Evolutionary conservation across 2,888 invertebrate genomes (phyloP).

Genomic region (Tolmerus cingulatus): DNA sequence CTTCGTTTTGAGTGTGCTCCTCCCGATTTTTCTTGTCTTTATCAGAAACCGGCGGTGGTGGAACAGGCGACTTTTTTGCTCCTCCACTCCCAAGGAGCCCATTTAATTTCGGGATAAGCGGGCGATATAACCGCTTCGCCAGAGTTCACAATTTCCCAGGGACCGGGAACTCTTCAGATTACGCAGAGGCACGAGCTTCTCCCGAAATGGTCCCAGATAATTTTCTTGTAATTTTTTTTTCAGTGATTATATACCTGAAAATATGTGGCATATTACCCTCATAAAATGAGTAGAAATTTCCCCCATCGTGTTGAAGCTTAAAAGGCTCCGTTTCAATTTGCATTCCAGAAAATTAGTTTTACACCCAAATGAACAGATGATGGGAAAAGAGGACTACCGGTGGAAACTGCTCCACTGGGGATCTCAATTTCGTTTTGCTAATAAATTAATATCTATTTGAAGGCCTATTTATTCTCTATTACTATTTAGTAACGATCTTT

Average conservation of each 20-base stretch:
- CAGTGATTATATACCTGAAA: neutral
- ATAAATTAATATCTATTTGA: neutral
- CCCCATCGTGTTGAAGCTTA: neutral
- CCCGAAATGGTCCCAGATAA: neutral
- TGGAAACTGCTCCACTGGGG: neutral
- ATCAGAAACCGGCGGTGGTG: neutral
- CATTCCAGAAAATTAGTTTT: neutral
- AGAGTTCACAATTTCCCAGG: neutral
- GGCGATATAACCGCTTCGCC: neutral
- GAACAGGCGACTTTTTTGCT: neutral
- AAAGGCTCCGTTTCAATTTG: neutral
- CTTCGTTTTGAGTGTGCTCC: neutral
- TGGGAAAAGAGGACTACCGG: neutral
- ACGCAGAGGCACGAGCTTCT: neutral
- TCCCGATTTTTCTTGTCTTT: constrained; percentile 2
- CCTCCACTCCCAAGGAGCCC: neutral
- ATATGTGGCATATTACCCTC: neutral
- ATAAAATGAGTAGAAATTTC: neutral
- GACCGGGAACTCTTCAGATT: neutral
- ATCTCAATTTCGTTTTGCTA: neutral
- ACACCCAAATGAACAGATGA: neutral
- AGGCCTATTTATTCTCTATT: neutral
- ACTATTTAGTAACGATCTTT: neutral
- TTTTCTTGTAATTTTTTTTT: neutral
- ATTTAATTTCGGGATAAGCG: constrained; percentile 6